These are phyloP conservation scores for Anastrepha obliqua DNA, from an alignment of 1,140 invertebrate genomes.

Conservation along the genomic window DNA sequence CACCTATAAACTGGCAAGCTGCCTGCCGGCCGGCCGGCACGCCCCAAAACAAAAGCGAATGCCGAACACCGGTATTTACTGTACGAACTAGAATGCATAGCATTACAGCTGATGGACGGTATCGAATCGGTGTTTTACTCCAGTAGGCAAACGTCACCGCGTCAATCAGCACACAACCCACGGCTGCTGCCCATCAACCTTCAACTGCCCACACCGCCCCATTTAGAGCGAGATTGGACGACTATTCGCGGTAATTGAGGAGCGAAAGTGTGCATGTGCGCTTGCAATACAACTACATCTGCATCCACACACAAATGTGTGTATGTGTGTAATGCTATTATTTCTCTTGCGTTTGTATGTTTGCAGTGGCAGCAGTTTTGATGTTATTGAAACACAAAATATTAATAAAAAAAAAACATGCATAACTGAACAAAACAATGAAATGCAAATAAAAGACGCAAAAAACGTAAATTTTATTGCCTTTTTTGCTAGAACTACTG, in stretches of 20 bases:
- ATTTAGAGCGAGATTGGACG: neutral
- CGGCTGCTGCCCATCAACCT: too few species aligned
- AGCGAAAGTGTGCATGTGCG: neutral
- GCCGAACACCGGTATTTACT: neutral
- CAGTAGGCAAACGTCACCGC: neutral
- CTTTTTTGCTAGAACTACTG: neutral
- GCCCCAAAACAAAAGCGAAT: conserved; percentile 1
- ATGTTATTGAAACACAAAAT: neutral
- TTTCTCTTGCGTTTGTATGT: neutral
- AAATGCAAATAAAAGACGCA: neutral
- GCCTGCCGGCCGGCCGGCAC: conserved; percentile 19
- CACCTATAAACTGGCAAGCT: conserved; percentile 17
- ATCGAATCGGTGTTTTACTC: neutral
- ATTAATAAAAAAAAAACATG: neutral
- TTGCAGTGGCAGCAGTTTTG: neutral
- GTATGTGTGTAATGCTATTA: neutral
- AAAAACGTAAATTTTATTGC: neutral
- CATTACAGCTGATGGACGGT: neutral
- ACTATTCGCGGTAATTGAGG: neutral
- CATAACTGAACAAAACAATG: neutral
- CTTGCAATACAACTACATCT: neutral
- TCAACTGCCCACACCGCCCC: neutral
- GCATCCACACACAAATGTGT: neutral
- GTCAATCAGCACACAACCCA: too few species aligned
- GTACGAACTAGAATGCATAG: neutral